These are phyloP conservation scores for Reinhardtius hippoglossoides DNA, from an alignment of 2,113 vertebrate genomes.

Conservation along the genomic window DNA sequence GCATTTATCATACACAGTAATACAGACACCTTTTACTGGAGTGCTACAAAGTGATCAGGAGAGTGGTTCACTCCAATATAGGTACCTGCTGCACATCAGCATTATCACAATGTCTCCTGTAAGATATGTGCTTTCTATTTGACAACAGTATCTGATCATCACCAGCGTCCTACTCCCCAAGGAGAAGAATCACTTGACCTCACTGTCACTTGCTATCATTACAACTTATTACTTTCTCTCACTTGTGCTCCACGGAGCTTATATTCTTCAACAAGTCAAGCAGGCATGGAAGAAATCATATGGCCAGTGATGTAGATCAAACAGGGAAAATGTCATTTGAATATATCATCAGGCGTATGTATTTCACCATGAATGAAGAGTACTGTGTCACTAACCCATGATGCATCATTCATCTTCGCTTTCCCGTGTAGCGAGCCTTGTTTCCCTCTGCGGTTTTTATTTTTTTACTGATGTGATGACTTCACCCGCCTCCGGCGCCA, in stretches of 20 bases:
- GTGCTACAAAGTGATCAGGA: constrained; percentile 13
- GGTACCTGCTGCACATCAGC: constrained; percentile 13
- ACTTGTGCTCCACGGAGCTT: constrained; percentile 1
- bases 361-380: constrained; percentile 2
- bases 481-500: constrained; percentile 42
- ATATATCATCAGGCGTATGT: constrained; percentile 11
- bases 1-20: background rate
- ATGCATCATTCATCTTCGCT: constrained; percentile 47
- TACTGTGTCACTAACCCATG: constrained; percentile 10
- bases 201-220: constrained; percentile 22
- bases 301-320: constrained; percentile 27
- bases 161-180: background rate
- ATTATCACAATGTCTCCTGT: constrained; percentile 18
- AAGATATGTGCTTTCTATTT: constrained; percentile 8
- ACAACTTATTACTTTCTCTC: constrained; percentile 15
- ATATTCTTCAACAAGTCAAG: constrained; percentile 18
- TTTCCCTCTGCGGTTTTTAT: constrained; percentile 51
- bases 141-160: constrained; percentile 1
- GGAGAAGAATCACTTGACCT: constrained; percentile 17
- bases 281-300: constrained; percentile 9
- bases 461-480: constrained; percentile 63
- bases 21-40: constrained; percentile 23
- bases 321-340: constrained; percentile 13
- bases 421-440: constrained; percentile 22
- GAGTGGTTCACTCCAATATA: constrained; percentile 10